Percentiles rank a stretch among this genome's conserved stretches.
These are phyloP conservation scores for Leptothorax acervorum DNA, from an alignment of 2,888 invertebrate genomes.

Conservation along the genomic window DNA sequence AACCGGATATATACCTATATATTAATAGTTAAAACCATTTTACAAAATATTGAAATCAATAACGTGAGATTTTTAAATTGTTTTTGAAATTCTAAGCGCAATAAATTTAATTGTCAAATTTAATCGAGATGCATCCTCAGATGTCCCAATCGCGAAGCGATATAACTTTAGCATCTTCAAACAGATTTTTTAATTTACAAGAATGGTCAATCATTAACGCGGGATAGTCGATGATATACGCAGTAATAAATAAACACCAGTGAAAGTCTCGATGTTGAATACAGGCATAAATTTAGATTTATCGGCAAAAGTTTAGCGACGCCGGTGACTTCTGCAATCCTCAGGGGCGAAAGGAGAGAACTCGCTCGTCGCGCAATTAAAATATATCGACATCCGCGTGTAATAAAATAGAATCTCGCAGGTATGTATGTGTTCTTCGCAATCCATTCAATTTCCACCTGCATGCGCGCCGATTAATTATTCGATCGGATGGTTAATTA, in stretches of 20 bases:
- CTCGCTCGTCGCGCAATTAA: neutral
- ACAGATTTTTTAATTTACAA: slow-evolving; percentile 34
- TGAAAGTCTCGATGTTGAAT: slow-evolving; percentile 53
- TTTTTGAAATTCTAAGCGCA: neutral
- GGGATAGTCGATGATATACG: slow-evolving; percentile 54
- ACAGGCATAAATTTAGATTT: slow-evolving; percentile 49
- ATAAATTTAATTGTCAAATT: neutral
- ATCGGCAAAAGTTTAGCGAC: slow-evolving; percentile 37
- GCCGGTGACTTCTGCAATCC: neutral
- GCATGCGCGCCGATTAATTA: slow-evolving; percentile 7
- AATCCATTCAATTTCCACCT: slow-evolving; percentile 4
- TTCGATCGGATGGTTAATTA: slow-evolving; percentile 16
- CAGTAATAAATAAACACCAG: slow-evolving; percentile 45
- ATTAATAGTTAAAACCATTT: neutral
- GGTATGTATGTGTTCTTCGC: neutral
- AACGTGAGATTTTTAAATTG: neutral
- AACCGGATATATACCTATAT: neutral
- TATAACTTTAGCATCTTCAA: neutral
- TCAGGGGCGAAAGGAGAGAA: slow-evolving; percentile 15
- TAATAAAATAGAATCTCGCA: slow-evolving; percentile 18
- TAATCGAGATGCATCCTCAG: slow-evolving; percentile 3
- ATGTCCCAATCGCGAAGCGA: neutral
- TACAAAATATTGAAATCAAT: neutral
- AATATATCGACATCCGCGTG: slow-evolving; percentile 19
- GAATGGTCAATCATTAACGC: slow-evolving; percentile 48